Conservation (phyloP, 1,140 invertebrate genomes). For the Drosophila tristis region DNA sequence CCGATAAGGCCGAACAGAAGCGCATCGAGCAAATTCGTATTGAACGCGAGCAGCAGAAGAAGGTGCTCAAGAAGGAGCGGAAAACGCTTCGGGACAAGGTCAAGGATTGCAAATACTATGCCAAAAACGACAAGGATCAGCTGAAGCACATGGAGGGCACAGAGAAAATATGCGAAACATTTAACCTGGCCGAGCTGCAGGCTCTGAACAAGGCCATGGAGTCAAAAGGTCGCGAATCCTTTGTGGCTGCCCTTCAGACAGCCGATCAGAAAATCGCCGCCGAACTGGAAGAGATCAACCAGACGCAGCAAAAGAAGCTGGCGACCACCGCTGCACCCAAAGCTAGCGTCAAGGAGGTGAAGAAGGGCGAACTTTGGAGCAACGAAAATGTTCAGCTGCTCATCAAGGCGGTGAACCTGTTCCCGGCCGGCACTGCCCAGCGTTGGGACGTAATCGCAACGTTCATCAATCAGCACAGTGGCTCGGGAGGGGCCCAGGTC, state of each 20-base stretch:
- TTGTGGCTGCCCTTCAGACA: conserved; percentile 88
- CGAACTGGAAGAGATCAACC: conserved; percentile 87
- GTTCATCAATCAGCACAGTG: conserved; percentile 96
- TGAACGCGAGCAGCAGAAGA: conserved; percentile 93
- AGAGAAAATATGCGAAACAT: conserved; percentile 94
- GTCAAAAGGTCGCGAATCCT: conserved; percentile 87
- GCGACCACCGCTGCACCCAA: conserved; percentile 41
- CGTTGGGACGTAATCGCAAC: conserved; percentile 98
- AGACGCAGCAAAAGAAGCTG: conserved; percentile 72
- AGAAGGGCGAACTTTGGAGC: conserved; percentile 88
- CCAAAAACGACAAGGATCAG: conserved; percentile 89
- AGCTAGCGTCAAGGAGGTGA: conserved; percentile 83
- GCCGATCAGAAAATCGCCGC: conserved; percentile 90
- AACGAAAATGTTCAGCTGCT: conserved; percentile 93
- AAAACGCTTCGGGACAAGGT: conserved; percentile 93
- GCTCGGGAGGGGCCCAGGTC: conserved; percentile 84
- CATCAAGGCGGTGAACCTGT: conserved; percentile 98
- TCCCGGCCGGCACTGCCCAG: conserved; percentile 97
- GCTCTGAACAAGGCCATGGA: conserved; percentile 90
- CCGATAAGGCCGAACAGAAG: conserved; percentile 92
- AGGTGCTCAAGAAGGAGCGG: conserved; percentile 92
- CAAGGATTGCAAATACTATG: conserved; percentile 95
- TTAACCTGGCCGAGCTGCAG: conserved; percentile 90
- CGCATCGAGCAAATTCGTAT: conserved; percentile 92
- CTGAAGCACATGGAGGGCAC: conserved; percentile 94